phyloP scores from a whole-genome alignment of 2,888 invertebrate species.

The Andrena marginata region DNA sequence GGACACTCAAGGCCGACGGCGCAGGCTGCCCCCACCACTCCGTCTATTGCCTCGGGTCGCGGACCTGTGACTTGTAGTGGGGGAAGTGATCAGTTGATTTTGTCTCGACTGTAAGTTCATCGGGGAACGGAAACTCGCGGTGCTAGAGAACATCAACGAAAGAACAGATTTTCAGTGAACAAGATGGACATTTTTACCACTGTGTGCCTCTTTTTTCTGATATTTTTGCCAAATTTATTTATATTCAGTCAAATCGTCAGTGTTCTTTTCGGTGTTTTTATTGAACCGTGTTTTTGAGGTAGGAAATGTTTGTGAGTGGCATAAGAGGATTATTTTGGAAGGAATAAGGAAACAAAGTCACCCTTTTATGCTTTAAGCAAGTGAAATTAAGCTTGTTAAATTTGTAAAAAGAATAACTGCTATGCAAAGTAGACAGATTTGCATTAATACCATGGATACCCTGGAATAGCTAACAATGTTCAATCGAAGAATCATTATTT shows the following conservation, averaged over 20 bases:
- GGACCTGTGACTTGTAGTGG: background rate
- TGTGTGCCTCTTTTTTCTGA: no score
- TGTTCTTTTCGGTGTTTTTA: background rate
- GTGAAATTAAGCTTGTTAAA: background rate
- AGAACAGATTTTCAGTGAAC: conserved; percentile 57
- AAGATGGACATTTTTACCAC: background rate
- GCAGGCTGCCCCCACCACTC: background rate
- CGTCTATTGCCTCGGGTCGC: background rate
- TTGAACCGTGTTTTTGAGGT: background rate
- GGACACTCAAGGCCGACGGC: background rate
- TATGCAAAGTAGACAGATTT: background rate
- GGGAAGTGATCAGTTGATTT: background rate
- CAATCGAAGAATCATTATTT: background rate
- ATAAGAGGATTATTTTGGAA: background rate
- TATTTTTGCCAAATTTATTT: background rate
- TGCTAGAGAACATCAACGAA: conserved; percentile 31
- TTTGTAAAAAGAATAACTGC: background rate
- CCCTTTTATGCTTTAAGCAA: background rate
- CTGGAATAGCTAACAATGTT: background rate
- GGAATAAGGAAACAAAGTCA: background rate
- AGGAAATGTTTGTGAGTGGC: background rate
- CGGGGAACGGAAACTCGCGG: conserved; percentile 42
- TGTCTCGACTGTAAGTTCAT: conserved; percentile 6
- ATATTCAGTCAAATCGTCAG: background rate
- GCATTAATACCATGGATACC: no score